These are phyloP conservation scores for Cyanoramphus novaezelandiae DNA, from an alignment of 2,113 vertebrate genomes.

Conservation along the genomic window DNA sequence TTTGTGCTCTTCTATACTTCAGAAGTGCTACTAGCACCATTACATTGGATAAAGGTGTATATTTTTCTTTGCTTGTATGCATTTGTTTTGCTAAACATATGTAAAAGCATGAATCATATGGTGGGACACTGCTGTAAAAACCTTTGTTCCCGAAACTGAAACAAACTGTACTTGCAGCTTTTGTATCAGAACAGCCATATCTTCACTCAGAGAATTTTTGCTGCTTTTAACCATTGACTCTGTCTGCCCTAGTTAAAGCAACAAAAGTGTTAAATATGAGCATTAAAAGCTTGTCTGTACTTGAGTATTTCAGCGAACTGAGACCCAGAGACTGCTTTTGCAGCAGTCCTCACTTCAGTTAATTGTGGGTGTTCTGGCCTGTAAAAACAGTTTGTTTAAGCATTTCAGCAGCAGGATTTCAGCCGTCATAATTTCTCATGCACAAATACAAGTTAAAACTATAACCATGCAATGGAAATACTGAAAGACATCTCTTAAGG, in stretches of 20 bases:
- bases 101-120: conserved; percentile 3
- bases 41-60: not conserved
- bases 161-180: not conserved
- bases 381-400: not conserved
- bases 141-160: conserved; percentile 3
- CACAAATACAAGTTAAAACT: not conserved
- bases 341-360: not conserved
- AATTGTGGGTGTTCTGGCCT: not conserved
- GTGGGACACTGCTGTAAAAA: not conserved
- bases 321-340: not conserved
- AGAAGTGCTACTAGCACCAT: not conserved
- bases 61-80: not conserved
- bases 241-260: not conserved
- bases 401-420: not conserved
- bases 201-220: not conserved
- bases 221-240: not conserved
- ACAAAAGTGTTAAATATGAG: not conserved
- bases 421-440: not conserved
- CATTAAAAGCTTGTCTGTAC: not conserved
- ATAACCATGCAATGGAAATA: not conserved
- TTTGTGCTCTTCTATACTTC: not conserved
- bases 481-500: not conserved
- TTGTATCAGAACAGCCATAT: not conserved
- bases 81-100: conserved; percentile 21
- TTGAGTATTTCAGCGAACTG: not conserved